A percentile compares a stretch with the other conserved stretches of the same genome.
Conservation (phyloP, 2,888 invertebrate species). For the Drosophila formosana region DNA sequence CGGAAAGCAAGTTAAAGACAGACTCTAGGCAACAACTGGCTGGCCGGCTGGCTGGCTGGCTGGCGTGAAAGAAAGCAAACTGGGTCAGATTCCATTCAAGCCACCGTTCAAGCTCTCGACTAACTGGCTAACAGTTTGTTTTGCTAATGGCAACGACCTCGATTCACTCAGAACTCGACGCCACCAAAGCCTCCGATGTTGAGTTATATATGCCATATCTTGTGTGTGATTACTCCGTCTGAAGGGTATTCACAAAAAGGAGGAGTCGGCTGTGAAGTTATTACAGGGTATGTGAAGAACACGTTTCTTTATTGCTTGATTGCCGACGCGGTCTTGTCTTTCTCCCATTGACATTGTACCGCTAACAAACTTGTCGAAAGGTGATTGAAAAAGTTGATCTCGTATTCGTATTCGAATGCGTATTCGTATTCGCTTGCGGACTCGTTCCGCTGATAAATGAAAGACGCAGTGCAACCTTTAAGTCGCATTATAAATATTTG, state of each 20-base stretch:
- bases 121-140: slow-evolving; percentile 69
- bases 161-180: slow-evolving; percentile 48
- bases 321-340: not conserved
- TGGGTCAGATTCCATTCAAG: slow-evolving; percentile 75
- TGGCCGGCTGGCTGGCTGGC: slow-evolving; percentile 18
- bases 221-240: not conserved
- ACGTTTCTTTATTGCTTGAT: slow-evolving; percentile 17
- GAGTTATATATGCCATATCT: not conserved
- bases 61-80: slow-evolving; percentile 77
- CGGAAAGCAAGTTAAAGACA: slow-evolving; percentile 44
- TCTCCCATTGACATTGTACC: slow-evolving; percentile 61
- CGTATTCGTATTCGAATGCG: too few relatives aligned
- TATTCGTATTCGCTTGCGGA: not conserved
- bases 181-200: slow-evolving; percentile 3
- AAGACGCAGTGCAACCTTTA: slow-evolving; percentile 56
- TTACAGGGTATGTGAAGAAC: slow-evolving; percentile 19
- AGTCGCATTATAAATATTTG: slow-evolving; percentile 71
- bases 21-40: slow-evolving; percentile 46
- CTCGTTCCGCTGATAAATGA: slow-evolving; percentile 24
- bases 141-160: slow-evolving; percentile 63
- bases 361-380: slow-evolving; percentile 61
- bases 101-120: slow-evolving; percentile 44
- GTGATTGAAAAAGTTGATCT: slow-evolving; percentile 42
- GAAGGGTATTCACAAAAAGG: slow-evolving; percentile 6
- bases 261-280: not conserved